phyloP scores from a whole-genome alignment of 2,888 invertebrate species.

The Acrobasis repandana region DNA sequence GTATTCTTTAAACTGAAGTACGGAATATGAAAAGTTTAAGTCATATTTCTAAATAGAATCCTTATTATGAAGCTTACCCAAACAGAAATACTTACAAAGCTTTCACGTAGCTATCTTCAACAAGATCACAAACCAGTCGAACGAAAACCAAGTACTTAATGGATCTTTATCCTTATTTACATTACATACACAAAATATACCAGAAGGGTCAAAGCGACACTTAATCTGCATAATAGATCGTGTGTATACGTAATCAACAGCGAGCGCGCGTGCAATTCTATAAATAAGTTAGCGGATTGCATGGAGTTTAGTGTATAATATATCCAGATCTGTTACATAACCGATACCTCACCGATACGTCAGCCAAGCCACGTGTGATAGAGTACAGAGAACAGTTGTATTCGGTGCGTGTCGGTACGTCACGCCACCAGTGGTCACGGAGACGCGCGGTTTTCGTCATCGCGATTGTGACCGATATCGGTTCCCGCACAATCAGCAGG shows the following conservation, averaged over 20 bases:
- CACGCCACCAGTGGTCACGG: not conserved
- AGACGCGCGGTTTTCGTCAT: constrained; percentile 35
- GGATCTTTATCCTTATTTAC: not conserved
- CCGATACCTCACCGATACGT: not conserved
- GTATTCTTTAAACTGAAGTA: too few species aligned
- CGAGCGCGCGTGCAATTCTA: constrained; percentile 3
- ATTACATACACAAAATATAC: not conserved
- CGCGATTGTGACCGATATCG: constrained; percentile 38
- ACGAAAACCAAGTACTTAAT: too few species aligned
- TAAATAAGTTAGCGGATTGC: constrained; percentile 7
- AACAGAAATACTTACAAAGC: too few species aligned
- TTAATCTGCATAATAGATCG: not conserved
- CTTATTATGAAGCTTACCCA: too few species aligned
- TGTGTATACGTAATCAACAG: not conserved
- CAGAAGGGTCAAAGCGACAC: not conserved
- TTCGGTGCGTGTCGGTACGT: not conserved
- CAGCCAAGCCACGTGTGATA: not conserved
- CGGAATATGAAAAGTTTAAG: too few species aligned
- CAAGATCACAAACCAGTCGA: too few species aligned
- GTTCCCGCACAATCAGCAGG: constrained; percentile 32
- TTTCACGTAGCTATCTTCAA: too few species aligned
- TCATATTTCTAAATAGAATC: too few species aligned
- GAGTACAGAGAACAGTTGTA: not conserved
- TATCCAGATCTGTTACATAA: constrained; percentile 3
- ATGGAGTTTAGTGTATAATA: not conserved